Conservation (phyloP, 2,113 vertebrate species). For the Drymodes brunneopygia region DNA sequence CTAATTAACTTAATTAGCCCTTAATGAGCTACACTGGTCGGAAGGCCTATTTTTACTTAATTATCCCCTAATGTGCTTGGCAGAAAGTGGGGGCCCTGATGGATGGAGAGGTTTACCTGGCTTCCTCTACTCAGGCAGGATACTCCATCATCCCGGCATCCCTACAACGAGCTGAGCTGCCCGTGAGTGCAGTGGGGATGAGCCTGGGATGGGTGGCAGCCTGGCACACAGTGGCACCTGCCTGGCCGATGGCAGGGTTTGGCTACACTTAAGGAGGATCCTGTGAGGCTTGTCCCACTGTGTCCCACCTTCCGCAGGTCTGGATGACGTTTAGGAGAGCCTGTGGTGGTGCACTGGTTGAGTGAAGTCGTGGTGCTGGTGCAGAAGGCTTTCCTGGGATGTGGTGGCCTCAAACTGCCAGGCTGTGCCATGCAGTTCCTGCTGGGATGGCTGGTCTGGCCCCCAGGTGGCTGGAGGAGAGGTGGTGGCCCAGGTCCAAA, state of each 20-base stretch:
- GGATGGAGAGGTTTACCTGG: slow-evolving; percentile 55
- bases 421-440: neutral
- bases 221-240: neutral
- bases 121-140: slow-evolving; percentile 13
- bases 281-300: neutral
- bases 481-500: neutral
- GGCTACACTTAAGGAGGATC: rapidly evolving
- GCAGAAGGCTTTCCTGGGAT: neutral
- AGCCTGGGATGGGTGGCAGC: neutral
- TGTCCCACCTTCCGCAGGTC: neutral
- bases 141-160: slow-evolving; percentile 17
- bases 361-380: neutral
- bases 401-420: neutral
- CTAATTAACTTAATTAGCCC: slow-evolving; percentile 81
- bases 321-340: neutral
- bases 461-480: neutral
- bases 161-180: neutral
- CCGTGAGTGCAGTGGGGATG: rapidly evolving
- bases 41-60: slow-evolving; percentile 83
- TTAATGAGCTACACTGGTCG: slow-evolving; percentile 78
- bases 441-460: neutral
- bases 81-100: slow-evolving; percentile 58
- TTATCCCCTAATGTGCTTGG: slow-evolving; percentile 76
- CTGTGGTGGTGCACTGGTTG: rapidly evolving
- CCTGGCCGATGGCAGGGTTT: neutral